Evolutionary conservation across 2,113 vertebrate genomes (phyloP).

Genomic region (Pantherophis guttatus): DNA sequence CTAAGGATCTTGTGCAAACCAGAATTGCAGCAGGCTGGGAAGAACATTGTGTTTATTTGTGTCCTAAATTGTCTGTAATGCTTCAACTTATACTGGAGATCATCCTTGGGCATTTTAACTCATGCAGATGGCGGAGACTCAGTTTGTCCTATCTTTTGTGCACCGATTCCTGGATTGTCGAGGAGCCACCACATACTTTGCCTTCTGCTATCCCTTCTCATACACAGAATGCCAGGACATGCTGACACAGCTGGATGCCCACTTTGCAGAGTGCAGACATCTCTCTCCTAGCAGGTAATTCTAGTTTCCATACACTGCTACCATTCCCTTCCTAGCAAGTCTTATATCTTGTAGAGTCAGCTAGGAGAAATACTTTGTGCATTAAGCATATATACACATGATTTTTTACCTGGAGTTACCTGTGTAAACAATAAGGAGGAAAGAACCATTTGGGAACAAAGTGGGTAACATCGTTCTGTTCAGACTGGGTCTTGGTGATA

Average conservation of each 20-base stretch:
- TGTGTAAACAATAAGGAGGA: neutral
- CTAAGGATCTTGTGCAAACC: neutral
- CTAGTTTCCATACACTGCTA: accelerated
- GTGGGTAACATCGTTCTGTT: neutral
- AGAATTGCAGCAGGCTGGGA: neutral
- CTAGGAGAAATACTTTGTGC: neutral
- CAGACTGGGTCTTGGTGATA: neutral
- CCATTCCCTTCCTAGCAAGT: neutral
- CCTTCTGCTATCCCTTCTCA: slow-evolving; percentile 97
- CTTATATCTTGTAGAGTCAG: neutral
- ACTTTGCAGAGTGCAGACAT: slow-evolving; percentile 72
- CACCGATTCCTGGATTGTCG: slow-evolving; percentile 87
- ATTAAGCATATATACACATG: neutral
- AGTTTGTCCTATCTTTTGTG: slow-evolving; percentile 91
- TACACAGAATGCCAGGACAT: slow-evolving; percentile 93
- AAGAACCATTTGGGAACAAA: neutral
- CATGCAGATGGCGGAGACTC: slow-evolving; percentile 83
- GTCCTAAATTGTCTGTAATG: neutral
- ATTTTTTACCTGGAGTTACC: neutral
- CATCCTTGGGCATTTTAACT: neutral
- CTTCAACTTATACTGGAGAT: neutral
- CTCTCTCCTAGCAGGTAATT: slow-evolving; percentile 81
- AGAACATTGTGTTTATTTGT: neutral
- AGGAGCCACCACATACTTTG: slow-evolving; percentile 89
- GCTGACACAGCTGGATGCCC: slow-evolving; percentile 83